phyloP scores from a whole-genome alignment of 2,797 vertebrate genomes.

The Enteromius unitaeniatus region DNA sequence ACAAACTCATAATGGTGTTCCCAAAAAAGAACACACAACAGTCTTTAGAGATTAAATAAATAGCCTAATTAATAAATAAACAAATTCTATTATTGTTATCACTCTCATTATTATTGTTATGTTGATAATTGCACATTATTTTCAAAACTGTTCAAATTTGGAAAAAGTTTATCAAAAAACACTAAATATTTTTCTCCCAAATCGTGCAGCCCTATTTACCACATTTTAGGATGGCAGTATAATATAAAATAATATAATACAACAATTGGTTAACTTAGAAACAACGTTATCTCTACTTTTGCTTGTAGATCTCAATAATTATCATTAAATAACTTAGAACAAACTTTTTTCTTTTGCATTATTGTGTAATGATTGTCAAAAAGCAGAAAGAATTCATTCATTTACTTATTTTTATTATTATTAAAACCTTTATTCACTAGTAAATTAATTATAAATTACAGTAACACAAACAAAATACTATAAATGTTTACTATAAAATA shows the following conservation, averaged over 20 bases:
- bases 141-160: not conserved
- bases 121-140: not conserved
- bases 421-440: too few relatives aligned
- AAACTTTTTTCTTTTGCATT: not conserved
- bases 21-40: too few relatives aligned
- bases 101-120: not conserved
- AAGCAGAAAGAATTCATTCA: too few relatives aligned
- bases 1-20: too few relatives aligned
- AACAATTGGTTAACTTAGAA: not conserved
- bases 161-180: not conserved
- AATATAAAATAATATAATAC: not conserved
- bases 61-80: too few relatives aligned
- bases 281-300: not conserved
- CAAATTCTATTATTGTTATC: not conserved
- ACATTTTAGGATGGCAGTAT: not conserved
- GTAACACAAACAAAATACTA: not conserved
- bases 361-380: not conserved
- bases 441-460: not conserved
- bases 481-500: not conserved
- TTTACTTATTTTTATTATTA: not conserved
- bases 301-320: not conserved
- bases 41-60: too few relatives aligned
- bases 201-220: not conserved
- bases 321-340: not conserved
- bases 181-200: not conserved